Evolutionary conservation across 2,888 invertebrate species (phyloP), one percentile per base, ranked within the genome.

Genomic region (Patella caerulea): DNA sequence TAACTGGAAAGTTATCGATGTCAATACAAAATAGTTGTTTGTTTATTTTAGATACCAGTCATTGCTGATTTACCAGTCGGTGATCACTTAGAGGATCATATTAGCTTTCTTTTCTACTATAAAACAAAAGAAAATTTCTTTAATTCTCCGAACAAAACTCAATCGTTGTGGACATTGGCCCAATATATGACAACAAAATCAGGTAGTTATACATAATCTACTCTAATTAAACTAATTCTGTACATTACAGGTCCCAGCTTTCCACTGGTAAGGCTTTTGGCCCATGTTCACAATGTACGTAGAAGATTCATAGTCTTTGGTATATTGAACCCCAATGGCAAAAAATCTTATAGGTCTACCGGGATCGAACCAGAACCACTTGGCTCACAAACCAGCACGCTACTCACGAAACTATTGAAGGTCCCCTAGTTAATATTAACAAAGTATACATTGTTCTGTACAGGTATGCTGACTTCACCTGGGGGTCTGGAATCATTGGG

Each of bases 41-140:
- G 45, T 65, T 55, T 70, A 70, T 72, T 71, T 59, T 55, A 88
- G 87, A 86, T 88, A 45, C 85, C 85, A 24, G 80, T 87, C 2
- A 78, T 86, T 12, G 83, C 84, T 53, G 87, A 88, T 78, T 77
- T 88, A 17, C 88, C 87, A 0, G 88, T 88, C 7, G 88, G 88
- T 52, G 82, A 87, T 24, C 86, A 88, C 80, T 82, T 87, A 24
- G 87, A 88, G 77, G 88, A 88, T 71, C 88, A 88, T 53, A 81
- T 88, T 34, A 79, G 84, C 79, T 65, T 74, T 4, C 71, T 76
- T 19, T 12, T 81, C 7, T 70, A 69, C 14, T 82, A 83, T 14
- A 80, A 82, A 45, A 83, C 83, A 4, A 73, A 82, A 11, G 81
- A 84, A 71, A 85, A 80, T 78, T 84, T 76, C 76, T 82, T 85